phyloP scores from a whole-genome alignment of 2,113 vertebrate species.

The Choloepus hoffmanni region DNA sequence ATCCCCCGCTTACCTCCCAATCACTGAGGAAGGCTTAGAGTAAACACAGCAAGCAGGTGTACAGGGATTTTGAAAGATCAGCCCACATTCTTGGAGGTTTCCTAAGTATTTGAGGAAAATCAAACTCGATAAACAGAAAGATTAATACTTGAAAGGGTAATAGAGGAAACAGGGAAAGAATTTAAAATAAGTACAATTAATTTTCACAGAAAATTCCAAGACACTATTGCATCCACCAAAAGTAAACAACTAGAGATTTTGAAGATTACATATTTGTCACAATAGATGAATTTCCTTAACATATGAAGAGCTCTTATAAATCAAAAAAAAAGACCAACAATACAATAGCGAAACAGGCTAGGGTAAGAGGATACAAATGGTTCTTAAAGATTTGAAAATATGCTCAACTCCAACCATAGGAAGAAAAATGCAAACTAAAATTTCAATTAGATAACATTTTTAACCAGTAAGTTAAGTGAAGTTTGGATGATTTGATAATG shows the following conservation, averaged over 20 bases:
- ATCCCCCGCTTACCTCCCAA: neutral
- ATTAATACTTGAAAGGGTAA: neutral
- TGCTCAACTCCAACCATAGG: neutral
- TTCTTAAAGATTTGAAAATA: constrained; percentile 44
- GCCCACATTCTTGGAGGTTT: neutral
- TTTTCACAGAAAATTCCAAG: constrained; percentile 24
- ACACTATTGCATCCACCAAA: constrained; percentile 14
- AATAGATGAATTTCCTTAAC: neutral
- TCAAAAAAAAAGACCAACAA: constrained; percentile 17
- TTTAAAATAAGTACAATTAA: constrained; percentile 45
- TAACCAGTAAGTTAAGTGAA: neutral
- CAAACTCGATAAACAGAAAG: neutral
- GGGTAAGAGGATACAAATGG: neutral
- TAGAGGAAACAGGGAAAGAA: constrained; percentile 40
- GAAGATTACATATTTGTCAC: constrained; percentile 29
- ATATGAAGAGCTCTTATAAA: constrained; percentile 40
- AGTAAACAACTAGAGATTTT: neutral
- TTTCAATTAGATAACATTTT: neutral
- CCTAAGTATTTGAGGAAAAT: neutral
- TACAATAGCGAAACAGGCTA: neutral
- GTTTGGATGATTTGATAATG: neutral
- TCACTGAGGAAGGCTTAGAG: neutral
- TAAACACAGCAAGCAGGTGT: neutral
- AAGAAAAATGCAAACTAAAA: constrained; percentile 43
- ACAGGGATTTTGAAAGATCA: constrained; percentile 26